Evolutionary conservation across 2,113 vertebrate species (phyloP), one percentile per base, ranked within the genome.

Genomic region (Corvus hawaiiensis): DNA sequence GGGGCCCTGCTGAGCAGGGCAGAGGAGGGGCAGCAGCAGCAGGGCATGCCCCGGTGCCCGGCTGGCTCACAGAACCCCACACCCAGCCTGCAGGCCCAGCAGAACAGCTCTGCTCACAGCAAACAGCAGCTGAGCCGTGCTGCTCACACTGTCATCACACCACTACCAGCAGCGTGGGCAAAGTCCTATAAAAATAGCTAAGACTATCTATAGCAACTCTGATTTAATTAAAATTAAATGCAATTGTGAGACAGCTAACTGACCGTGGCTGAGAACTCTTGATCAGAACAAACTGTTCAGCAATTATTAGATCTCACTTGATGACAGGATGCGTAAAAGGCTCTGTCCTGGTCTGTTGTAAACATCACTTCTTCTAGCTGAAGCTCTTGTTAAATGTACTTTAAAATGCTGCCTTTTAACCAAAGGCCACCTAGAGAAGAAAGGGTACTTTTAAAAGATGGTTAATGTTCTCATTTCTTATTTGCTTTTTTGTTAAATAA

Each of bases 141-240:
- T 23, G 1, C 43, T 63, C 62, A 8, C 10, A 9, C 33, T 6
- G 43, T 1, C 24, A 55, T 28, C 64, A 10, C 15, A 43, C 33
- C 56, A 8, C 33, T 6, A 37, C 16, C n/a, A 52, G 86, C 84
- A 68, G 71, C 0, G 3, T 11, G 54, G 77, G 69, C 56, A 19
- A 46, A 41, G 43, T 9, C 64, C 61, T 19, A 9, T 1, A 55
- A 41, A 73, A 93, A 91, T 39, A 78, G 62, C 58, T 18, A 23
- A n/a, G 49, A 48, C 17, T 67, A 79, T 52, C 68, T 28, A 79
- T 35, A 91, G 77, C 24, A 75, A 52, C 28, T 63, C 23, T 61
- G 28, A 43, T n/a, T 80, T 39, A 62, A 94, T 96, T 82, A 79
- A 68, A 79, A 76, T 78, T 19, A 84, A 89, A 80, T 37, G 51